These are phyloP conservation scores for Plagodis pulveraria DNA, from an alignment of 2,888 invertebrate species.

Conservation along the genomic window DNA sequence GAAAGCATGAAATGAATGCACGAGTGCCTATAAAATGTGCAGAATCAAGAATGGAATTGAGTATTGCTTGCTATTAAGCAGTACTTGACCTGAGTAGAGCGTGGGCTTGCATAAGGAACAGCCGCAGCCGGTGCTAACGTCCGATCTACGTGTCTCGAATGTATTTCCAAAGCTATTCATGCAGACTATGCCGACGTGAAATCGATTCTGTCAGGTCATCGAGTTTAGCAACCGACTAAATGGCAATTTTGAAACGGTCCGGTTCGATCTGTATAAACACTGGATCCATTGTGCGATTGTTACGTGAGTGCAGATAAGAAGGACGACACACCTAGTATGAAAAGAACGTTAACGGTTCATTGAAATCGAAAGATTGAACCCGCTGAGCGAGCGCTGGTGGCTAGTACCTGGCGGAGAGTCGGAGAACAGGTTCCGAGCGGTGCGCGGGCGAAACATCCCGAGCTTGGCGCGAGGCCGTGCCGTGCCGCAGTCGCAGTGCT, in stretches of 20 bases:
- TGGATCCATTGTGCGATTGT: conserved; percentile 46
- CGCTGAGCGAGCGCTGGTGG: conserved; percentile 63
- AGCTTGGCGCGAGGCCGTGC: conserved; percentile 58
- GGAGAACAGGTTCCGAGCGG: conserved; percentile 73
- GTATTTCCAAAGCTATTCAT: conserved; percentile 46
- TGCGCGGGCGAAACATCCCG: conserved; percentile 69
- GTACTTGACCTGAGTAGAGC: conserved; percentile 42
- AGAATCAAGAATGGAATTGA: conserved; percentile 13
- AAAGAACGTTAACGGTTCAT: conserved; percentile 82
- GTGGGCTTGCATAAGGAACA: conserved; percentile 66
- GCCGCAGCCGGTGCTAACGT: conserved; percentile 52
- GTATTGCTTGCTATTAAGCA: conserved; percentile 12
- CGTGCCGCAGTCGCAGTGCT: conserved; percentile 70
- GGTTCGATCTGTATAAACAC: conserved; percentile 30
- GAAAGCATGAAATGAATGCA: no score
- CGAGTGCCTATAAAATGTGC: no score
- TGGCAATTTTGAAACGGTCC: conserved; percentile 42
- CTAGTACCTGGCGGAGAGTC: conserved; percentile 34
- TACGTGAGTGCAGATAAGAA: conserved; percentile 74
- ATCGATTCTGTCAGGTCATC: conserved; percentile 34
- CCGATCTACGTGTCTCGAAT: conserved; percentile 62
- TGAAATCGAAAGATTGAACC: conserved; percentile 73
- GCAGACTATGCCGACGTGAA: conserved; percentile 21
- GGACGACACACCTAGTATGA: conserved; percentile 58
- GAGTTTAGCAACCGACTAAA: conserved; percentile 31